phyloP scores from a whole-genome alignment of 2,113 vertebrate genomes.

The Coturnix japonica region DNA sequence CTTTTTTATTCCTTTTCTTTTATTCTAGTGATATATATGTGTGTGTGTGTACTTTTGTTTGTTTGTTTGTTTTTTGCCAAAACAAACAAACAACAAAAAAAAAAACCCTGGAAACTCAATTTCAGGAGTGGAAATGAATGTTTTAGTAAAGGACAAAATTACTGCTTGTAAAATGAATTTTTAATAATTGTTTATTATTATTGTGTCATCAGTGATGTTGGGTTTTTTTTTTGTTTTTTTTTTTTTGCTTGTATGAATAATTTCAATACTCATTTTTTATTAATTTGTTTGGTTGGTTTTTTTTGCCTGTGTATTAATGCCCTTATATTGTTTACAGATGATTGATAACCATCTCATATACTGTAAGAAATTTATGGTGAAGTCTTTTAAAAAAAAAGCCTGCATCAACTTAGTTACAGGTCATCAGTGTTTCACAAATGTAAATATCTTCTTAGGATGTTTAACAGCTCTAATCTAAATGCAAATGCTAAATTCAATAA shows the following conservation, averaged over 20 bases:
- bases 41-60: too few relatives aligned
- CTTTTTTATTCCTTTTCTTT: neutral
- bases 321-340: neutral
- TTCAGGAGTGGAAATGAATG: neutral
- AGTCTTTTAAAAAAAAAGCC: neutral
- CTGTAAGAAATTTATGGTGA: neutral
- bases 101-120: neutral
- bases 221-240: too few relatives aligned
- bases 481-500: neutral
- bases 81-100: neutral
- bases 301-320: neutral
- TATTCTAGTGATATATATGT: neutral
- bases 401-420: neutral
- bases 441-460: neutral
- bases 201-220: fast-evolving
- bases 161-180: neutral
- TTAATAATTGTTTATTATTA: neutral
- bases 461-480: neutral
- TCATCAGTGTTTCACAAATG: neutral
- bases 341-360: neutral
- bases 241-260: neutral
- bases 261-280: neutral
- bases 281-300: neutral
- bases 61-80: neutral
- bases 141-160: neutral